Percentiles rank a stretch among this genome's conserved stretches.
Conservation (phyloP, 2,113 vertebrate species). For the Catharus bicknelli region DNA sequence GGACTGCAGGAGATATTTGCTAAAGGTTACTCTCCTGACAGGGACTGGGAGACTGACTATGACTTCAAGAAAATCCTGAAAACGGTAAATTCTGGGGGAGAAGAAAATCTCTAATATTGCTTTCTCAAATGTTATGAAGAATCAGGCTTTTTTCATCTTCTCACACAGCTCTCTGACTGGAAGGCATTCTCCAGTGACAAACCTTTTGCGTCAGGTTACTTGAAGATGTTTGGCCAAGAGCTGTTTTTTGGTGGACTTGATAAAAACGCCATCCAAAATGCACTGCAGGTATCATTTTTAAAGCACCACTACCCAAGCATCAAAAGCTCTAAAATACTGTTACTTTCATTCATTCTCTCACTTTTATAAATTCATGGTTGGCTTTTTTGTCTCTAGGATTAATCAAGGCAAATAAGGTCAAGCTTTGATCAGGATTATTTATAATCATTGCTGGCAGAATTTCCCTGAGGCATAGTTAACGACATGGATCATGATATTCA, state of each 20-base stretch:
- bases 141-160: background rate
- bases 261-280: constrained; percentile 36
- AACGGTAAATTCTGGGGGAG: constrained; percentile 12
- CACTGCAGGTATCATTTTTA: constrained; percentile 57
- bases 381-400: constrained; percentile 2
- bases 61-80: constrained; percentile 45
- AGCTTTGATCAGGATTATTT: constrained; percentile 46
- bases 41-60: background rate
- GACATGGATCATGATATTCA: background rate
- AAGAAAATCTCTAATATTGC: background rate
- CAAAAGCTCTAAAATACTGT: background rate
- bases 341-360: background rate
- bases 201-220: constrained; percentile 8
- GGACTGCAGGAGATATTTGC: constrained; percentile 39
- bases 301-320: background rate
- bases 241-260: constrained; percentile 17
- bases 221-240: constrained; percentile 69
- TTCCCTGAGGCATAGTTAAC: constrained; percentile 27
- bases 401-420: constrained; percentile 22
- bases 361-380: background rate
- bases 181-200: constrained; percentile 52
- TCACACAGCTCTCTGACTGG: constrained; percentile 55
- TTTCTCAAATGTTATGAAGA: background rate
- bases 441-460: constrained; percentile 8
- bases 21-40: background rate